phyloP scores from a whole-genome alignment of 2,888 invertebrate genomes.

The Xylota segnis region DNA sequence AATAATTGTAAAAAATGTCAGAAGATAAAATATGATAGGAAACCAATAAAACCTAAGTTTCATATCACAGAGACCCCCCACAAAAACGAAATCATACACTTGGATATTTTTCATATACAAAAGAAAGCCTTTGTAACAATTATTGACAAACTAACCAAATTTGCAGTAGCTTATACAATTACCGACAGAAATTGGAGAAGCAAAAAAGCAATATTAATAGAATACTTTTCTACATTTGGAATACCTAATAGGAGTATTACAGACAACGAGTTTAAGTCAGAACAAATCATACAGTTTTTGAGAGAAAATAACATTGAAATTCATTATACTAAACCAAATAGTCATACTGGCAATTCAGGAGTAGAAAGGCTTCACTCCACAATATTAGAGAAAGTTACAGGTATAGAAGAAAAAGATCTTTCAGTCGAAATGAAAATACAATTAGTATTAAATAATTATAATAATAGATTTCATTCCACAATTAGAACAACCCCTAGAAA shows the following conservation, averaged over 20 bases:
- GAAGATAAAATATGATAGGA: slow-evolving; percentile 36
- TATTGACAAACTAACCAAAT: slow-evolving; percentile 67
- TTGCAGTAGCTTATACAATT: slow-evolving; percentile 64
- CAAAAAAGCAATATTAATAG: slow-evolving; percentile 46
- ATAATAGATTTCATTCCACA: slow-evolving; percentile 66
- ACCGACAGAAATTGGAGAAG: slow-evolving; percentile 66
- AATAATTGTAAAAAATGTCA: slow-evolving; percentile 45
- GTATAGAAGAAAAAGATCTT: slow-evolving; percentile 25
- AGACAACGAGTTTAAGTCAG: slow-evolving; percentile 65
- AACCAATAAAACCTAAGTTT: slow-evolving; percentile 20
- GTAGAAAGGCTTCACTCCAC: slow-evolving; percentile 71
- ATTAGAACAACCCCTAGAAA: slow-evolving; percentile 30
- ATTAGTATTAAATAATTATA: slow-evolving; percentile 64
- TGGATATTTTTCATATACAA: slow-evolving; percentile 58
- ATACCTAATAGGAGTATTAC: slow-evolving; percentile 58
- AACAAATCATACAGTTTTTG: slow-evolving; percentile 49
- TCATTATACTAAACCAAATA: slow-evolving; percentile 52
- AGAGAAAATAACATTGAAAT: slow-evolving; percentile 51
- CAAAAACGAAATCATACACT: slow-evolving; percentile 62
- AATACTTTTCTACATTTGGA: slow-evolving; percentile 59
- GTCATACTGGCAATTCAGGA: slow-evolving; percentile 52
- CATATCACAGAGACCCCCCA: slow-evolving; percentile 14
- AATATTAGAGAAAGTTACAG: slow-evolving; percentile 58
- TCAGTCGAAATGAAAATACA: slow-evolving; percentile 67
- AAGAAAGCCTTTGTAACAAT: slow-evolving; percentile 62